These are phyloP conservation scores for Microcebus griseorufus DNA, from an alignment of 2,113 vertebrate genomes.

Conservation along the genomic window DNA sequence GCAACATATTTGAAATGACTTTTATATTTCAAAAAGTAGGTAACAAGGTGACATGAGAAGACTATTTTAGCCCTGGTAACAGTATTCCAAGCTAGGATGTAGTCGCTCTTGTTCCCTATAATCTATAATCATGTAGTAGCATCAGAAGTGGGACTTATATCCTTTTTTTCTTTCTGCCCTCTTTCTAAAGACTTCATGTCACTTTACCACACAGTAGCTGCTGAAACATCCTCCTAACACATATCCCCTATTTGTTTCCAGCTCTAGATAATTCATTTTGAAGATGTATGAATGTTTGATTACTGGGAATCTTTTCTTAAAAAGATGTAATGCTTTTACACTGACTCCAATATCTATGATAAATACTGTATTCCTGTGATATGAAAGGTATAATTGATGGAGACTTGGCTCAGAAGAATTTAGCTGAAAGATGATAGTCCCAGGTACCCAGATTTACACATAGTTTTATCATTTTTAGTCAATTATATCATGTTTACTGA, in stretches of 20 bases:
- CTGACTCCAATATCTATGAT: constrained; percentile 66
- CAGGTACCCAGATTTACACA: background rate
- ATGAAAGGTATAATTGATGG: constrained; percentile 66
- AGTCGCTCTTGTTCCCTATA: background rate
- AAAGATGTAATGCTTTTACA: constrained; percentile 75
- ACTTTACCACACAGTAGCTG: background rate
- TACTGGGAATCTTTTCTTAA: constrained; percentile 74
- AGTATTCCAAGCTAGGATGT: background rate
- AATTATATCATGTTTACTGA: constrained; percentile 32
- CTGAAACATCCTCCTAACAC: background rate
- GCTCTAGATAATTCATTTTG: constrained; percentile 67
- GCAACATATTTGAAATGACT: background rate
- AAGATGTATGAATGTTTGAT: constrained; percentile 78
- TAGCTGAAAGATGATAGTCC: constrained; percentile 40
- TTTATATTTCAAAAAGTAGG: background rate
- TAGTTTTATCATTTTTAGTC: background rate
- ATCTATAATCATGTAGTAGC: background rate
- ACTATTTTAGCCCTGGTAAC: background rate
- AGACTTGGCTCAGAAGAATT: constrained; percentile 68
- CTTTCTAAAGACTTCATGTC: constrained; percentile 31
- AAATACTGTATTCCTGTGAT: constrained; percentile 69
- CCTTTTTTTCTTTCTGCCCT: background rate
- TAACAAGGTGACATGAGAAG: background rate
- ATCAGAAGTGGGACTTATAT: background rate
- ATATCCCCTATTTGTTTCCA: background rate